Conservation (phyloP, 2,888 invertebrate genomes). For the Adelphocoris suturalis region DNA sequence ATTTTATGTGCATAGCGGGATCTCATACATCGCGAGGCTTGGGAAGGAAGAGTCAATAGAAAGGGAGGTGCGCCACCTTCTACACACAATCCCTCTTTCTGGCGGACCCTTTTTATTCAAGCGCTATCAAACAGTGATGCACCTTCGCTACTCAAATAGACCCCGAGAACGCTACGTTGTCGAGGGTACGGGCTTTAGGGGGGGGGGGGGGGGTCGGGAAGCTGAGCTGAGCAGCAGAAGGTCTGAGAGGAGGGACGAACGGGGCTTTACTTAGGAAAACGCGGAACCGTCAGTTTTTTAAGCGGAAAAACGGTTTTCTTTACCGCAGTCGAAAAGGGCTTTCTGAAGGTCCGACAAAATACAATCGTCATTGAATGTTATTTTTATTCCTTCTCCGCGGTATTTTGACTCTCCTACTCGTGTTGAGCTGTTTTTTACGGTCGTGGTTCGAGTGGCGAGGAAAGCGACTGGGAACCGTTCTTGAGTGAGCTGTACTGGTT, state of each 20-base stretch:
- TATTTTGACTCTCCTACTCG: background rate
- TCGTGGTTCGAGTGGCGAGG: background rate
- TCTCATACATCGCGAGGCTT: constrained; percentile 18
- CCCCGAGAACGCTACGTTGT: constrained; percentile 31
- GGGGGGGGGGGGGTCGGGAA: no score
- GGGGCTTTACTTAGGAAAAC: background rate
- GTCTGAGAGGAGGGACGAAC: background rate
- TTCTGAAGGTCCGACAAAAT: constrained; percentile 26
- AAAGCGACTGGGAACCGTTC: background rate
- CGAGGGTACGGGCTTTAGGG: background rate
- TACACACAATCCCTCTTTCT: constrained; percentile 26
- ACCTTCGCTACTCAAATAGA: constrained; percentile 44
- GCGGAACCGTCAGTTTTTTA: constrained; percentile 25
- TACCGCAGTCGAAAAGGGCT: background rate
- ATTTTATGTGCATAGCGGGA: constrained; percentile 63
- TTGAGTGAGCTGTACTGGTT: background rate
- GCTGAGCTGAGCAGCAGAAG: background rate
- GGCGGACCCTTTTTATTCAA: constrained; percentile 52
- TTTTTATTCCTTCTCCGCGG: background rate
- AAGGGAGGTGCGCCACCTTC: constrained; percentile 50
- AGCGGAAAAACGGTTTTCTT: constrained; percentile 14
- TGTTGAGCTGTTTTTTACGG: background rate
- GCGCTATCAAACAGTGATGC: constrained; percentile 38
- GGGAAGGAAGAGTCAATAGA: constrained; percentile 50
- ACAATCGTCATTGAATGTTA: constrained; percentile 42